phyloP scores from a whole-genome alignment of 2,113 vertebrate genomes.

The Mormoops blainvillei region DNA sequence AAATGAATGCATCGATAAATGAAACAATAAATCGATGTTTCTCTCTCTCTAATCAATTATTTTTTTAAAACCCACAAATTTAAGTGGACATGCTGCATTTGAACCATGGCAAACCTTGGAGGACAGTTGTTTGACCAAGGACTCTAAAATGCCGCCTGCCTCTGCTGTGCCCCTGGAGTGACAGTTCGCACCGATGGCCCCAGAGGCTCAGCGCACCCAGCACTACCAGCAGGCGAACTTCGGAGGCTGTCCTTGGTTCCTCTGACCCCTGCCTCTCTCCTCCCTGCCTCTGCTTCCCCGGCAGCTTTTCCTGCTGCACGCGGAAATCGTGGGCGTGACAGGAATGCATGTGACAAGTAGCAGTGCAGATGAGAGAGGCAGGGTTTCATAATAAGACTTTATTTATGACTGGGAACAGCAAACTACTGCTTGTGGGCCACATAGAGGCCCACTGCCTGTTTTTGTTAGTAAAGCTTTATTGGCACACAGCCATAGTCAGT shows the following conservation, averaged over 20 bases:
- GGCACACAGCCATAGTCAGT: not conserved
- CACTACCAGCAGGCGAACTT: not conserved
- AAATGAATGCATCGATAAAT: too few species aligned
- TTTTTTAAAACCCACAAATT: not conserved
- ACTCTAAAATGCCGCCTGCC: not conserved
- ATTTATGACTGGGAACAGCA: not conserved
- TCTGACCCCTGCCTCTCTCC: not conserved
- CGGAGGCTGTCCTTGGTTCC: not conserved
- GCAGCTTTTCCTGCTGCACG: not conserved
- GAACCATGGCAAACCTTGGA: not conserved
- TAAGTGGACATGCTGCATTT: not conserved
- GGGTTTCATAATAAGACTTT: not conserved
- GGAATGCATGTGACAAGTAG: slow-evolving; percentile 28
- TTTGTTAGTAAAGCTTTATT: slow-evolving; percentile 27
- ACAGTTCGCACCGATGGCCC: not conserved
- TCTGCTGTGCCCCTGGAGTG: not conserved
- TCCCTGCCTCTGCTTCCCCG: not conserved
- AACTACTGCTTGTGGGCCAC: not conserved
- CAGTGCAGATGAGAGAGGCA: not conserved
- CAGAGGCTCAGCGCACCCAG: accelerated
- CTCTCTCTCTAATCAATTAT: too few species aligned
- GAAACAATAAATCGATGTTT: too few species aligned
- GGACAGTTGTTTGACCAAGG: not conserved
- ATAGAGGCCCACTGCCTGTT: not conserved
- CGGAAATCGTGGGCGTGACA: not conserved